A percentile compares a stretch with the other conserved stretches of the same genome.
Conservation (phyloP, 1,140 invertebrate genomes). For the Monochamus saltuarius region DNA sequence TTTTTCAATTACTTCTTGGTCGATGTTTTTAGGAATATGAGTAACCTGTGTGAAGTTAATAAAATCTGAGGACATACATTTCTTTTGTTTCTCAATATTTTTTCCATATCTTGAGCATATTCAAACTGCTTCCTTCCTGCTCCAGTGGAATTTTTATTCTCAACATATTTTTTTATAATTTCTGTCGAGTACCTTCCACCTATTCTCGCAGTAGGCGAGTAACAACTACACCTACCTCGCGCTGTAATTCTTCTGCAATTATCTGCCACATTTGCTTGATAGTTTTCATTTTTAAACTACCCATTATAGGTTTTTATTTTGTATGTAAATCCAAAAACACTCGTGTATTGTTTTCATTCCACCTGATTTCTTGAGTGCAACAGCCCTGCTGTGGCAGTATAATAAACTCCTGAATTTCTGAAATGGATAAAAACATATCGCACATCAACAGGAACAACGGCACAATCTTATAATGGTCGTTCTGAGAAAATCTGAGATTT, state of each 20-base stretch:
- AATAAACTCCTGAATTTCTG: no score
- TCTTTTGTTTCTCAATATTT: no score
- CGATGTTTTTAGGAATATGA: no score
- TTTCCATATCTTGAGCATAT: slow-evolving; percentile 1
- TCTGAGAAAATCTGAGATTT: no score
- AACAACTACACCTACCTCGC: background rate
- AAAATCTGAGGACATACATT: no score
- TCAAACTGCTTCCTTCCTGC: background rate
- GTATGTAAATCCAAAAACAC: slow-evolving; percentile 3
- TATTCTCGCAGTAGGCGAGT: slow-evolving; percentile 5
- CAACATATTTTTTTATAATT: slow-evolving; percentile 2
- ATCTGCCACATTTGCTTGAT: slow-evolving; percentile 6
- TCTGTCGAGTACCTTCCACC: slow-evolving; percentile 1
- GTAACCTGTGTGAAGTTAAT: no score
- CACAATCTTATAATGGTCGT: no score
- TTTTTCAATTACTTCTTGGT: background rate
- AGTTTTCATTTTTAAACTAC: slow-evolving; percentile 10
- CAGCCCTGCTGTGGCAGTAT: no score
- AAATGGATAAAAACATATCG: no score
- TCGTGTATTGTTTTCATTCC: no score
- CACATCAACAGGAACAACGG: no score
- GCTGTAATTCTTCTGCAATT: background rate
- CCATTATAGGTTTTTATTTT: slow-evolving; percentile 1
- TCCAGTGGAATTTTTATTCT: background rate
- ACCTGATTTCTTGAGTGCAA: no score